phyloP scores from a whole-genome alignment of 2,888 invertebrate genomes.

The Tinea semifulvella region DNA sequence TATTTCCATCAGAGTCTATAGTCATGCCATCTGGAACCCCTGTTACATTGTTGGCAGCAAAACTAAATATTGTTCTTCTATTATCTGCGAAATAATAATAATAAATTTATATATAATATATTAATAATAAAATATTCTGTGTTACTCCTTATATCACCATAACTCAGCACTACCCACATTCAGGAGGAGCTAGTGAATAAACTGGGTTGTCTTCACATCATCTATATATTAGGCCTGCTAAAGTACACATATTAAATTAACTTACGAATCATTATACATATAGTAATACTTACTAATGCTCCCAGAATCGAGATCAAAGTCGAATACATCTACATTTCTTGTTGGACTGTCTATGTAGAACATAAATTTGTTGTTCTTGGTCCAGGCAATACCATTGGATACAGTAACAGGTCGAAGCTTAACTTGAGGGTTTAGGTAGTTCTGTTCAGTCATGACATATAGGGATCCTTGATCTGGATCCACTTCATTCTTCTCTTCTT shows the following conservation, averaged over 20 bases:
- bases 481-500: slow-evolving; percentile 51
- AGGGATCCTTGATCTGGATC: slow-evolving; percentile 65
- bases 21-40: slow-evolving; percentile 82
- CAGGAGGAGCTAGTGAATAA: too few relatives aligned
- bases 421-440: slow-evolving; percentile 34
- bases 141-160: too few relatives aligned
- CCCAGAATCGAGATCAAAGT: slow-evolving; percentile 69
- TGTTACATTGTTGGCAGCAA: slow-evolving; percentile 60
- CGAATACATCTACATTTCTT: slow-evolving; percentile 71
- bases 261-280: not conserved
- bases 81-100: slow-evolving; percentile 50
- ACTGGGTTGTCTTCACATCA: too few relatives aligned
- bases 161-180: too few relatives aligned
- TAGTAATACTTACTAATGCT: slow-evolving; percentile 61
- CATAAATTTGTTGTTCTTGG: slow-evolving; percentile 71
- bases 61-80: slow-evolving; percentile 65
- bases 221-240: too few relatives aligned
- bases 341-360: slow-evolving; percentile 82
- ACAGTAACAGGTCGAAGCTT: slow-evolving; percentile 64
- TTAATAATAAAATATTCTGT: too few relatives aligned
- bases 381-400: slow-evolving; percentile 87
- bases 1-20: slow-evolving; percentile 77
- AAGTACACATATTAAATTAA: not conserved
- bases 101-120: too few relatives aligned
- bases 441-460: slow-evolving; percentile 61